Evolutionary conservation across 2,888 invertebrate genomes (phyloP).

Genomic region (Drosophila conformis): DNA sequence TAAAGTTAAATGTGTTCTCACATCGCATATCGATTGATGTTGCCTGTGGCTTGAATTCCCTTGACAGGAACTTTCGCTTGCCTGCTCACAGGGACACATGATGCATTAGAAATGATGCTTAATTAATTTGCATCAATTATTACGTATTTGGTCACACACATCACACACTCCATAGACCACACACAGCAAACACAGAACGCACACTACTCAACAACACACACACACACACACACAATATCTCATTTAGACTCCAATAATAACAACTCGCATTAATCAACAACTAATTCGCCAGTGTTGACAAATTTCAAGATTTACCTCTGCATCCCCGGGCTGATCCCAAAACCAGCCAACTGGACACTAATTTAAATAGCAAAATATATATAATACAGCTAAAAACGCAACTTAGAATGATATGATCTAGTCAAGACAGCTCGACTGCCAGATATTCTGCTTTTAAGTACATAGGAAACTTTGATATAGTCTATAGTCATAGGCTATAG

Average conservation of each 20-base stretch:
- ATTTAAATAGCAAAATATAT: not conserved
- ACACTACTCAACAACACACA: constrained; percentile 17
- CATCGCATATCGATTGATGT: constrained; percentile 16
- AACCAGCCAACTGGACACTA: constrained; percentile 12
- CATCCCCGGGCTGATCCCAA: not conserved
- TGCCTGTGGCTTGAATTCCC: not conserved
- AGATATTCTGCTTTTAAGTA: not conserved
- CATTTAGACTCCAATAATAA: constrained; percentile 34
- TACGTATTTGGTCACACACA: constrained; percentile 17
- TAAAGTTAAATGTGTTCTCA: constrained; percentile 47
- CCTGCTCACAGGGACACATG: constrained; percentile 2
- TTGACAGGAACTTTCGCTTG: constrained; percentile 1
- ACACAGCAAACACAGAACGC: constrained; percentile 20
- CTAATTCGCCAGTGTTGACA: constrained; percentile 21
- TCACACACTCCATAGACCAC: not conserved
- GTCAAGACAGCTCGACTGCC: not conserved
- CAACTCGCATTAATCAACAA: constrained; percentile 57
- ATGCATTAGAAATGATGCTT: constrained; percentile 11
- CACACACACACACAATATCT: constrained; percentile 23
- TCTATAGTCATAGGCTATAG: no score
- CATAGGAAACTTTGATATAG: not conserved
- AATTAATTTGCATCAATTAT: constrained; percentile 66
- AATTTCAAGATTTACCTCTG: constrained; percentile 6
- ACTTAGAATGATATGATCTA: not conserved
- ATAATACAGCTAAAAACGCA: not conserved